Percentiles rank a stretch among this genome's conserved stretches.
phyloP scores from a whole-genome alignment of 2,888 invertebrate species.

The Andrena chrysosceles region DNA sequence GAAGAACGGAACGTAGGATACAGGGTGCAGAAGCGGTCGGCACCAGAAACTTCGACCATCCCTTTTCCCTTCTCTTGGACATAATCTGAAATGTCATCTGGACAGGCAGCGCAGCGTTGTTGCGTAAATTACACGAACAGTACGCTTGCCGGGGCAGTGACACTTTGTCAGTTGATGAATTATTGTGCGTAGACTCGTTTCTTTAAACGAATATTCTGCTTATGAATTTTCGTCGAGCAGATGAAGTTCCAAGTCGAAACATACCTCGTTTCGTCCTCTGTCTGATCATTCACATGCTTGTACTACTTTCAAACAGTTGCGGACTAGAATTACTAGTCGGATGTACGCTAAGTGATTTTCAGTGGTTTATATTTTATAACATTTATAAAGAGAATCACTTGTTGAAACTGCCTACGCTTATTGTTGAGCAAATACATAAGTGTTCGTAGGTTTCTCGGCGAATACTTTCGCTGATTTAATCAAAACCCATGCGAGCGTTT shows the following conservation, averaged over 20 bases:
- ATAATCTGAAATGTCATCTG: constrained; percentile 58
- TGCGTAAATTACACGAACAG: constrained; percentile 37
- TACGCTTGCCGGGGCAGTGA: constrained; percentile 18
- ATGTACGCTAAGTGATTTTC: background rate
- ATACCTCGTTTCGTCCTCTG: background rate
- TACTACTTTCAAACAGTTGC: background rate
- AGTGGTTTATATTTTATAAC: background rate
- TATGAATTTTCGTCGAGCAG: background rate
- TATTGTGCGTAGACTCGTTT: background rate
- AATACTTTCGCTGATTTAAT: background rate
- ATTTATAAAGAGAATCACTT: background rate
- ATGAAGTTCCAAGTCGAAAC: background rate
- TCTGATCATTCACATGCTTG: background rate
- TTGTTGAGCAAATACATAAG: background rate
- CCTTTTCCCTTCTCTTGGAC: constrained; percentile 42
- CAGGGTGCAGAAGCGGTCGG: constrained; percentile 24
- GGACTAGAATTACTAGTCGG: background rate
- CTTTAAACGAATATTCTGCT: constrained; percentile 21
- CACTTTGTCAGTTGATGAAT: constrained; percentile 44
- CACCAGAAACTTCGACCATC: constrained; percentile 41
- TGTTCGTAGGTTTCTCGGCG: background rate
- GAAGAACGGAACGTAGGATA: constrained; percentile 43
- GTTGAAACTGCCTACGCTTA: background rate
- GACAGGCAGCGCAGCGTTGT: constrained; percentile 32
- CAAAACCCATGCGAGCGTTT: background rate